Evolutionary conservation across 2,797 vertebrate genomes (phyloP).

Genomic region (Cetoscarus ocellatus): DNA sequence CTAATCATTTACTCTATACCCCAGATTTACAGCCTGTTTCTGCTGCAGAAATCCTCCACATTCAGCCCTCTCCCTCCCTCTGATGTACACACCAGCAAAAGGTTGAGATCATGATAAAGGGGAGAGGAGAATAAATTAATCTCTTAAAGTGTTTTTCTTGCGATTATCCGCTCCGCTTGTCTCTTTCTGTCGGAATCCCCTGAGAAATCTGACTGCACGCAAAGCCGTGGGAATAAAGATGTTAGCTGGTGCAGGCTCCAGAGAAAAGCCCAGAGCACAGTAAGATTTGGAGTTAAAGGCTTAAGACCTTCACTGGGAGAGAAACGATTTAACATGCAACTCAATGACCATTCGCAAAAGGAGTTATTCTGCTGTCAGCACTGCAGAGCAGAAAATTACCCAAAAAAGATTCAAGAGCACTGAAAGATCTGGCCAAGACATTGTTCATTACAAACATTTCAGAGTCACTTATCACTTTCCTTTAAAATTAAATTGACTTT

Average conservation of each 20-base stretch:
- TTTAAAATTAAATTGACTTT: no score
- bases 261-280: conserved; percentile 41
- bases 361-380: conserved; percentile 15
- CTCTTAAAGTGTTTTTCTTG: conserved; percentile 57
- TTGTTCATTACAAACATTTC: no score
- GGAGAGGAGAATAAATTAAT: conserved; percentile 49
- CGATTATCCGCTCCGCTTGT: conserved; percentile 62
- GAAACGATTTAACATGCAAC: conserved; percentile 42
- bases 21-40: conserved; percentile 21
- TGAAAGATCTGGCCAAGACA: neutral
- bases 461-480: no score
- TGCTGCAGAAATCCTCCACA: conserved; percentile 19
- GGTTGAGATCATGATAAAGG: conserved; percentile 41
- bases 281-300: conserved; percentile 59
- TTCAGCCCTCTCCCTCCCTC: conserved; percentile 10
- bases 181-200: conserved; percentile 54
- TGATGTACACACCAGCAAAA: conserved; percentile 19
- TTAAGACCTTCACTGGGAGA: conserved; percentile 41
- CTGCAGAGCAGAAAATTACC: conserved; percentile 8
- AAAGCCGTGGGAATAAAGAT: conserved; percentile 60
- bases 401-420: neutral
- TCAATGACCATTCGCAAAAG: conserved; percentile 34
- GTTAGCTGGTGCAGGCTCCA: conserved; percentile 46
- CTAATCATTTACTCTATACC: conserved; percentile 43
- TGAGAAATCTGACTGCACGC: conserved; percentile 59